Percentiles rank a stretch among this genome's conserved stretches.
Conservation (phyloP, 2,888 invertebrate species). For the Dione vanillae region DNA sequence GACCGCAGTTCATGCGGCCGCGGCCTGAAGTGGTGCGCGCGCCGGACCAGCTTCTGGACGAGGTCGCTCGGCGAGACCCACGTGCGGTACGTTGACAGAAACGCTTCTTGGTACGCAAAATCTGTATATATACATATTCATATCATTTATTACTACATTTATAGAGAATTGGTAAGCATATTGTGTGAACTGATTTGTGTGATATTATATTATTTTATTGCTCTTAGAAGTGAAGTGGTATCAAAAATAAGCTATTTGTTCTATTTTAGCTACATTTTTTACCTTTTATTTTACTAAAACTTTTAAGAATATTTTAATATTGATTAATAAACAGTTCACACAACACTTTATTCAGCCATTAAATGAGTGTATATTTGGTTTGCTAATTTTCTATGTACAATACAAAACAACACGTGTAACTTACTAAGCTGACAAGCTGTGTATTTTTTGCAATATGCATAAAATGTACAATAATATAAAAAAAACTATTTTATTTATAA, state of each 20-base stretch:
- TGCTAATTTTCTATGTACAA: slow-evolving; percentile 18
- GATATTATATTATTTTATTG: no score
- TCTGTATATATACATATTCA: slow-evolving; percentile 78
- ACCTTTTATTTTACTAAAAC: no score
- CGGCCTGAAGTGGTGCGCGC: slow-evolving; percentile 86
- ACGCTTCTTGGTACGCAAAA: slow-evolving; percentile 98
- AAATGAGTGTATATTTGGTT: slow-evolving; percentile 29
- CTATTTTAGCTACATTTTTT: no score
- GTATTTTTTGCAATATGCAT: slow-evolving; percentile 29
- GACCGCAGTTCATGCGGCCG: slow-evolving; percentile 89
- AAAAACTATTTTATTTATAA: neutral
- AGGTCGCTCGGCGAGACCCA: slow-evolving; percentile 95
- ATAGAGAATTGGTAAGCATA: neutral
- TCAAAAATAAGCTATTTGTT: no score
- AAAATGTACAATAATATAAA: slow-evolving; percentile 6
- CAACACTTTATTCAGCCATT: slow-evolving; percentile 3
- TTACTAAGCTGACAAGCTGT: slow-evolving; percentile 33
- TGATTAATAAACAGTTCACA: neutral
- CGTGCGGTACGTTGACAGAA: slow-evolving; percentile 98
- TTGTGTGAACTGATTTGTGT: slow-evolving; percentile 12
- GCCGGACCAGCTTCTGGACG: slow-evolving; percentile 92
- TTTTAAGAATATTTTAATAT: no score
- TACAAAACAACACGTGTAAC: slow-evolving; percentile 30
- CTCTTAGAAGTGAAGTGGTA: no score
- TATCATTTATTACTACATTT: neutral